Evolutionary conservation across 2,797 vertebrate species (phyloP), one percentile per base, ranked within the genome.

Genomic region (Tauraco hartlaubi): DNA sequence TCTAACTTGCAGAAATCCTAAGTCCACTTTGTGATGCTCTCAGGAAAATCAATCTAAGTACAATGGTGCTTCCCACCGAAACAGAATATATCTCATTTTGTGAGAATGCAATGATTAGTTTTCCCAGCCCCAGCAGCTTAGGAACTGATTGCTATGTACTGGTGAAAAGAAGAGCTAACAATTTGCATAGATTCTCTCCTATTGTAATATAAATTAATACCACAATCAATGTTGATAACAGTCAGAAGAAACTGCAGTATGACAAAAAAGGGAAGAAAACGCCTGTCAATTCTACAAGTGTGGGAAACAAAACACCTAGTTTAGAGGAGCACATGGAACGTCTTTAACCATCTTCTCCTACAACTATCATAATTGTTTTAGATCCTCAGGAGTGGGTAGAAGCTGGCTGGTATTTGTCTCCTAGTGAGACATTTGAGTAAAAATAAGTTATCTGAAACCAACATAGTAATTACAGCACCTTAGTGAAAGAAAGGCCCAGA

Each of bases 21-120:
- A 59, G 2, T 1, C 2, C 5, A n/a, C 28, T 68, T 62, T 0
- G 0, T 35, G 14, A 11, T 37, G 5, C 31, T 66, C 18, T 41
- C 5, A 5, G 48, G 43, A 69, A 71, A 86, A 91, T 20, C 88
- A 78, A 52, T 56, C 59, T 48, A 41, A 48, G 25, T 4, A 19
- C 13, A 66, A 81, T 43, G 6, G 8, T 29, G 18, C 39, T 87
- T 78, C 39, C n/a, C 25, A 66, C 33, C 54, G 56, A 59, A 58
- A 41, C 2, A 0, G 52, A 92, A 51, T 28, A 13, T 2, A 55
- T 37, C 46, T 56, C 18, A 5, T 73, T 56, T 64, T 56, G 25
- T 33, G 66, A 64, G 29, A 76, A 72, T 1, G 3, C 37, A 64
- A 31, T 4, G 6, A 41, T 68, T 92, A 61, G 21, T 62, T 54